These are phyloP conservation scores for Caenorhabditis sinica DNA, from an alignment of 2,888 invertebrate genomes.

Conservation along the genomic window DNA sequence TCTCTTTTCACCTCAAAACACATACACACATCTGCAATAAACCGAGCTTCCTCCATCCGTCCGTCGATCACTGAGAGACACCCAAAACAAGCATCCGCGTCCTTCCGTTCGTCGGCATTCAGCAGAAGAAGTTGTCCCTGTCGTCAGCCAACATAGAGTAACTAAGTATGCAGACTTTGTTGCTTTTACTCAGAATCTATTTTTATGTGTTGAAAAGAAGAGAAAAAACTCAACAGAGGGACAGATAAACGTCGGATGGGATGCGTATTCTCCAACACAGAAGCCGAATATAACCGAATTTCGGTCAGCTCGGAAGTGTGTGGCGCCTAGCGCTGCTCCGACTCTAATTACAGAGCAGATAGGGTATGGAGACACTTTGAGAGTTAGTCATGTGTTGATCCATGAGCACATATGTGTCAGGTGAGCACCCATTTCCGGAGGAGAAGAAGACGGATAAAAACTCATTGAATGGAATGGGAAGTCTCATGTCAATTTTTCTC, in stretches of 20 bases:
- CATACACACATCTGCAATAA: slow-evolving; percentile 34
- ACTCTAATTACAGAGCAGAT: slow-evolving; percentile 52
- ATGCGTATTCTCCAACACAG: not conserved
- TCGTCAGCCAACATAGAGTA: not conserved
- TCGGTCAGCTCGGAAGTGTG: slow-evolving; percentile 1
- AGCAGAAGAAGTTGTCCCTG: slow-evolving; percentile 3
- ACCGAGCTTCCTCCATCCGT: slow-evolving; percentile 27
- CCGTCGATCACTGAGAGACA: slow-evolving; percentile 30
- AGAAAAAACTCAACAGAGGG: not conserved
- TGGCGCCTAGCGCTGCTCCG: not conserved
- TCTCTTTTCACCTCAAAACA: slow-evolving; percentile 36
- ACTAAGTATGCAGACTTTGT: slow-evolving; percentile 42
- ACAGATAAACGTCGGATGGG: slow-evolving; percentile 24
- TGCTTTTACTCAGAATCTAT: slow-evolving; percentile 32
- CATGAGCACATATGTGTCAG: slow-evolving; percentile 28
- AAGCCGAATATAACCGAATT: slow-evolving; percentile 19
- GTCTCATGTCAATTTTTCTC: slow-evolving; percentile 29
- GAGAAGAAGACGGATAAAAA: slow-evolving; percentile 21
- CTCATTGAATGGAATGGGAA: slow-evolving; percentile 18
- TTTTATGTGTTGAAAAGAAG: slow-evolving; percentile 18
- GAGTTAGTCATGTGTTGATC: slow-evolving; percentile 53
- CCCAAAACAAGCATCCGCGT: slow-evolving; percentile 41
- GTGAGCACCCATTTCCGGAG: slow-evolving; percentile 38
- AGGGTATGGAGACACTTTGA: slow-evolving; percentile 11
- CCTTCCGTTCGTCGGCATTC: slow-evolving; percentile 38